A percentile compares a stretch with the other conserved stretches of the same genome.
Conservation (phyloP, 2,888 invertebrate species). For the Arenicola marina region DNA sequence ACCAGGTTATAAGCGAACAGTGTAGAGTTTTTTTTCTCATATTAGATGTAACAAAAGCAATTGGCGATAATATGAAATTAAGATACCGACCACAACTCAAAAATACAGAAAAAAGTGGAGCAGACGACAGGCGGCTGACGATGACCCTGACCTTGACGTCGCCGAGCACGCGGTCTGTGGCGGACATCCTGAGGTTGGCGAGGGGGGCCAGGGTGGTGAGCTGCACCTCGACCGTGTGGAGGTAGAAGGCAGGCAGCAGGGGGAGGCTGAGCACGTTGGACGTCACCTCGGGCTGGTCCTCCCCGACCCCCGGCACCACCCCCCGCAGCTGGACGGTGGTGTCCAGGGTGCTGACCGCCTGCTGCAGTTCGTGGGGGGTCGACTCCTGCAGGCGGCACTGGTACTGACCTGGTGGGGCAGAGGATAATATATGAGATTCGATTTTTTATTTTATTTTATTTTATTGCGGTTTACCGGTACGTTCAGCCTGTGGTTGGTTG, state of each 20-base stretch:
- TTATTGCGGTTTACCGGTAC: too few species aligned
- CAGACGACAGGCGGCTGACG: too few species aligned
- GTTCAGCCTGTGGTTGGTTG: too few species aligned
- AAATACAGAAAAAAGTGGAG: too few species aligned
- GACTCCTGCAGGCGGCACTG: neutral
- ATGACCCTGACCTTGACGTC: slow-evolving; percentile 48
- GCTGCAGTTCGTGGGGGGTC: neutral
- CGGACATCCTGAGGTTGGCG: slow-evolving; percentile 41
- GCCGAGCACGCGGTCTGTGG: slow-evolving; percentile 35
- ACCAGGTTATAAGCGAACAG: too few species aligned
- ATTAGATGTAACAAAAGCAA: too few species aligned
- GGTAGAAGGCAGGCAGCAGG: slow-evolving; percentile 51
- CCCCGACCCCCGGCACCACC: slow-evolving; percentile 33
- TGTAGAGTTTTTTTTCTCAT: too few species aligned
- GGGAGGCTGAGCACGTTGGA: slow-evolving; percentile 38
- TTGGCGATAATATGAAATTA: too few species aligned
- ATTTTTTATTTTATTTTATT: too few species aligned
- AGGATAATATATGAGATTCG: too few species aligned
- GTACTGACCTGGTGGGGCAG: slow-evolving; percentile 5
- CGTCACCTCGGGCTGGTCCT: slow-evolving; percentile 44
- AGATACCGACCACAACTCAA: too few species aligned
- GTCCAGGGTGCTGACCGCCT: slow-evolving; percentile 15
- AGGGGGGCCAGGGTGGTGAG: slow-evolving; percentile 45
- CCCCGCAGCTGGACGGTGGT: slow-evolving; percentile 39
- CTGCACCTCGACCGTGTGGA: slow-evolving; percentile 48